phyloP scores from a whole-genome alignment of 1,140 invertebrate species.

The Plutomurus gul region DNA sequence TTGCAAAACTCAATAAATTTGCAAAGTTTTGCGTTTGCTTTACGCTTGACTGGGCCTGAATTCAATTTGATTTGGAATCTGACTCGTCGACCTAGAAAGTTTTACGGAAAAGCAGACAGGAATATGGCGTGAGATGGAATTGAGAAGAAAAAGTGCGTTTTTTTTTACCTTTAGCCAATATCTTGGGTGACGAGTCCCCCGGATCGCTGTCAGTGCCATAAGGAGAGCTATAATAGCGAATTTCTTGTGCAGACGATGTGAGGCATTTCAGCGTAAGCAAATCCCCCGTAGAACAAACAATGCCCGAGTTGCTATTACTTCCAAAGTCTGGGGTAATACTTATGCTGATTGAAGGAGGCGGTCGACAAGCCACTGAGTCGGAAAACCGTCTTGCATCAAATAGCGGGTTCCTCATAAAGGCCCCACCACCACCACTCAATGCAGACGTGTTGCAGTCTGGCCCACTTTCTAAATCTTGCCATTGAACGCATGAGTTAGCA shows the following conservation, averaged over 20 bases:
- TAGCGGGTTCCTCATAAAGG: slow-evolving; percentile 37
- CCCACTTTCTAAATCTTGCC: not conserved
- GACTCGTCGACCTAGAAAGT: no score
- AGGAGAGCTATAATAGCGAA: slow-evolving; percentile 64
- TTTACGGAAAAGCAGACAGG: not conserved
- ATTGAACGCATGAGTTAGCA: not conserved
- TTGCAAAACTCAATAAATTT: no score
- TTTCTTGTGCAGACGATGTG: slow-evolving; percentile 77
- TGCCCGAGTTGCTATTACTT: slow-evolving; percentile 67
- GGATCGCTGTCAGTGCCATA: not conserved
- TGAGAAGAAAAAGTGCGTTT: not conserved
- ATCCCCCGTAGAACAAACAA: slow-evolving; percentile 78
- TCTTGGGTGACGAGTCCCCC: slow-evolving; percentile 22
- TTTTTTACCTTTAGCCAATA: slow-evolving; percentile 38
- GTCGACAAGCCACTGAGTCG: slow-evolving; percentile 68
- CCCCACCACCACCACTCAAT: not conserved
- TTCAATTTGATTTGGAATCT: no score
- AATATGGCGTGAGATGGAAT: not conserved
- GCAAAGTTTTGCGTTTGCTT: no score
- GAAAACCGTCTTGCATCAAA: slow-evolving; percentile 66
- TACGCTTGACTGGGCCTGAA: no score
- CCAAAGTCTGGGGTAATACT: slow-evolving; percentile 75
- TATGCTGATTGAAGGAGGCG: slow-evolving; percentile 58
- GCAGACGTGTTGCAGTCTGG: not conserved
- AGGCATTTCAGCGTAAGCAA: slow-evolving; percentile 72